These are phyloP conservation scores for Liparis tanakae DNA, from an alignment of 2,797 vertebrate species.

Conservation along the genomic window DNA sequence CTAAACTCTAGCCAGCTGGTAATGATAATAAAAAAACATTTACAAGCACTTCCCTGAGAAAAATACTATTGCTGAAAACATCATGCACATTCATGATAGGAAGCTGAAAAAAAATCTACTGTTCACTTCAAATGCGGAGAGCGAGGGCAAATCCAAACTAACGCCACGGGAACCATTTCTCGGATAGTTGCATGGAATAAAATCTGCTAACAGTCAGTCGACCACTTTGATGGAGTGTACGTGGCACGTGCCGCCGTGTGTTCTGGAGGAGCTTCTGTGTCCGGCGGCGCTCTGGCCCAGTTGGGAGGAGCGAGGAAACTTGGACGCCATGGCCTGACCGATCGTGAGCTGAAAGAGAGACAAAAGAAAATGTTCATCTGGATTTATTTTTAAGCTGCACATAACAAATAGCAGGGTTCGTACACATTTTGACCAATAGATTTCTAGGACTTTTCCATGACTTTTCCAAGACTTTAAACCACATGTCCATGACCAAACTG, in stretches of 20 bases:
- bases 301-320: slow-evolving; percentile 86
- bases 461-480: too few relatives aligned
- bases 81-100: slow-evolving; percentile 7
- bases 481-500: too few relatives aligned
- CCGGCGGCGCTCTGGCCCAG: slow-evolving; percentile 73
- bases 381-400: slow-evolving; percentile 5
- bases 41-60: slow-evolving; percentile 24
- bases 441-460: too few relatives aligned
- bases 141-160: slow-evolving; percentile 2
- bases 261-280: slow-evolving; percentile 73
- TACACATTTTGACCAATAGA: too few relatives aligned
- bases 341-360: slow-evolving; percentile 87
- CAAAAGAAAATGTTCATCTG: neutral
- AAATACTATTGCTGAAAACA: slow-evolving; percentile 16
- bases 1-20: slow-evolving; percentile 11
- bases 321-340: slow-evolving; percentile 90
- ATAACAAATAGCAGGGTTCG: too few relatives aligned
- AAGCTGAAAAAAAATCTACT: slow-evolving; percentile 8
- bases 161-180: neutral
- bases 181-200: slow-evolving; percentile 37
- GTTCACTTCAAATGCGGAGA: slow-evolving; percentile 16
- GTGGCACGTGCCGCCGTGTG: slow-evolving; percentile 72
- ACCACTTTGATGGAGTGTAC: slow-evolving; percentile 93
- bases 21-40: slow-evolving; percentile 28
- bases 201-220: slow-evolving; percentile 77